Percentiles rank a stretch among this genome's conserved stretches.
phyloP scores from a whole-genome alignment of 2,113 vertebrate genomes.

The Bos javanicus region DNA sequence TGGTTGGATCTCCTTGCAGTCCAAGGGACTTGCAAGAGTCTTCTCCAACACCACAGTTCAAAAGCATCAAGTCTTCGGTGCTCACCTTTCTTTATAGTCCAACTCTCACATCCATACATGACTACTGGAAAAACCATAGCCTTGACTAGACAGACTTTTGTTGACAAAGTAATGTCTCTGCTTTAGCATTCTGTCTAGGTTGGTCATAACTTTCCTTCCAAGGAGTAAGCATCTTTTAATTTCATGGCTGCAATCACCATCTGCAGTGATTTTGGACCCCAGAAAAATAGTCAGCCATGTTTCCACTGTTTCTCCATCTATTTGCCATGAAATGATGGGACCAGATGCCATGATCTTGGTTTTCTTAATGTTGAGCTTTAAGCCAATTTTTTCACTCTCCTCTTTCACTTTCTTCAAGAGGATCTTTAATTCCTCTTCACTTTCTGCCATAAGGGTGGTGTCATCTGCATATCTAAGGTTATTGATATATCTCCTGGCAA shows the following conservation, averaged over 20 bases:
- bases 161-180: neutral
- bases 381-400: neutral
- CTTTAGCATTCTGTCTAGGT: neutral
- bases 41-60: too few species aligned
- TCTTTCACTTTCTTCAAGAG: neutral
- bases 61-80: too few species aligned
- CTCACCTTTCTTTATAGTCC: too few species aligned
- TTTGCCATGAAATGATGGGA: neutral
- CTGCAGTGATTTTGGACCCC: neutral
- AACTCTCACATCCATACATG: too few species aligned
- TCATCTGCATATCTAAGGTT: neutral
- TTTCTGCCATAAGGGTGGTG: neutral
- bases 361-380: neutral
- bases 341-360: neutral
- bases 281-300: neutral
- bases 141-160: too few species aligned
- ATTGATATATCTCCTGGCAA: neutral
- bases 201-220: neutral
- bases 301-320: neutral
- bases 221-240: neutral
- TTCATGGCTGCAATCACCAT: neutral
- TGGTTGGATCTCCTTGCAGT: too few species aligned
- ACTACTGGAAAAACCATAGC: too few species aligned
- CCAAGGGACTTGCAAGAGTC: too few species aligned
- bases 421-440: neutral